phyloP scores from a whole-genome alignment of 2,113 vertebrate species.

The Propithecus coquereli region DNA sequence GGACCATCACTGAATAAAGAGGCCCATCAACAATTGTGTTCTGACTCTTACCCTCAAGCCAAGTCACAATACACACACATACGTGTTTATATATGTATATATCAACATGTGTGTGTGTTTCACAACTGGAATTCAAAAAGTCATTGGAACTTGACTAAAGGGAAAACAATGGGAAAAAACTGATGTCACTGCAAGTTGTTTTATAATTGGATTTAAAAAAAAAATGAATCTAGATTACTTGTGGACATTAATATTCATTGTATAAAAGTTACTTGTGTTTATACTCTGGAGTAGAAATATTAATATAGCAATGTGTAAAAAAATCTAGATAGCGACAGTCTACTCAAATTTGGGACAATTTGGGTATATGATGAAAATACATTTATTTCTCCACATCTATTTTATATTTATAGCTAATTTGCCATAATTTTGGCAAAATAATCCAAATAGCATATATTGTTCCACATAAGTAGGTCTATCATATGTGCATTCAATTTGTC shows the following conservation, averaged over 20 bases:
- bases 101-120: not conserved
- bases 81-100: not conserved
- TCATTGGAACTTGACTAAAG: not conserved
- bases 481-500: not conserved
- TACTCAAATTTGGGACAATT: not conserved
- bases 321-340: not conserved
- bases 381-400: not conserved
- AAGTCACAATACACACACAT: not conserved
- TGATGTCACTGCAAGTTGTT: not conserved
- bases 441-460: not conserved
- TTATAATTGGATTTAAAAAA: constrained; percentile 29
- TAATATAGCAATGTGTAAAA: constrained; percentile 58
- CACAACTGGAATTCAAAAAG: not conserved
- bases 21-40: not conserved
- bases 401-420: constrained; percentile 8
- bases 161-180: not conserved
- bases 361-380: not conserved
- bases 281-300: constrained; percentile 52
- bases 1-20: not conserved
- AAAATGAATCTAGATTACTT: constrained; percentile 23
- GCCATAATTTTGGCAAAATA: not conserved
- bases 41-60: not conserved
- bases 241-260: constrained; percentile 49
- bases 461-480: not conserved
- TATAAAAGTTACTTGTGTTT: constrained; percentile 58